Conservation (phyloP, 1,140 invertebrate genomes). For the Octopus bimaculoides region DNA sequence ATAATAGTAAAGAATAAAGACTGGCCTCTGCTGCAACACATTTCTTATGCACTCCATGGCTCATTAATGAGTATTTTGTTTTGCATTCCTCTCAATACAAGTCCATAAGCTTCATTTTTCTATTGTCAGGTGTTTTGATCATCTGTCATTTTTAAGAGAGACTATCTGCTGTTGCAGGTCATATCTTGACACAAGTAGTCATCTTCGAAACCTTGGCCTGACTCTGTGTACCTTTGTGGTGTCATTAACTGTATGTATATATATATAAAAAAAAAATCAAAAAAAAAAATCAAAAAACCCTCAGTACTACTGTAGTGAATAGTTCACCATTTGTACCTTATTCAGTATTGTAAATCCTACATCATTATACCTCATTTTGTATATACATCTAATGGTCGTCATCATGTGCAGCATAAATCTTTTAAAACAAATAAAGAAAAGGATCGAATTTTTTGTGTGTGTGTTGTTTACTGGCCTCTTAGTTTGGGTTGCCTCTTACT, state of each 20-base stretch:
- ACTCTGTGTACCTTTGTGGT: slow-evolving; percentile 14
- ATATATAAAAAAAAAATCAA: not conserved
- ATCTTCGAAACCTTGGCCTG: slow-evolving; percentile 15
- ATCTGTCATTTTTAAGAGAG: slow-evolving; percentile 14
- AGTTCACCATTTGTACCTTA: slow-evolving; percentile 14
- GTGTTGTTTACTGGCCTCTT: slow-evolving; percentile 13
- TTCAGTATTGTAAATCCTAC: slow-evolving; percentile 16
- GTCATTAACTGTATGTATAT: slow-evolving; percentile 15
- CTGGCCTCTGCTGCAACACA: slow-evolving; percentile 33
- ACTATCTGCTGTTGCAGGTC: slow-evolving; percentile 14
- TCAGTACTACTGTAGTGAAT: slow-evolving; percentile 14
- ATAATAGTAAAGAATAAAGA: not conserved
- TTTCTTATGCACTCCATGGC: slow-evolving; percentile 37
- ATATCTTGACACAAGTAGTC: slow-evolving; percentile 14
- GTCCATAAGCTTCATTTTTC: slow-evolving; percentile 16
- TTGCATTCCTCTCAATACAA: slow-evolving; percentile 16
- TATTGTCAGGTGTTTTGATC: slow-evolving; percentile 7
- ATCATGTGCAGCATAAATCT: slow-evolving; percentile 16
- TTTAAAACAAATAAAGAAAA: slow-evolving; percentile 16
- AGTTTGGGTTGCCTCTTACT: slow-evolving; percentile 13
- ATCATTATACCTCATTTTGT: slow-evolving; percentile 15
- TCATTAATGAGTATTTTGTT: slow-evolving; percentile 14
- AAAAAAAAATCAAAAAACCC: not conserved
- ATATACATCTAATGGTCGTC: slow-evolving; percentile 16
- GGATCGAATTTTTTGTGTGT: slow-evolving; percentile 15